Base-by-base conservation (phyloP, 2,888 invertebrate species). In the Globia sparganii region DNA sequence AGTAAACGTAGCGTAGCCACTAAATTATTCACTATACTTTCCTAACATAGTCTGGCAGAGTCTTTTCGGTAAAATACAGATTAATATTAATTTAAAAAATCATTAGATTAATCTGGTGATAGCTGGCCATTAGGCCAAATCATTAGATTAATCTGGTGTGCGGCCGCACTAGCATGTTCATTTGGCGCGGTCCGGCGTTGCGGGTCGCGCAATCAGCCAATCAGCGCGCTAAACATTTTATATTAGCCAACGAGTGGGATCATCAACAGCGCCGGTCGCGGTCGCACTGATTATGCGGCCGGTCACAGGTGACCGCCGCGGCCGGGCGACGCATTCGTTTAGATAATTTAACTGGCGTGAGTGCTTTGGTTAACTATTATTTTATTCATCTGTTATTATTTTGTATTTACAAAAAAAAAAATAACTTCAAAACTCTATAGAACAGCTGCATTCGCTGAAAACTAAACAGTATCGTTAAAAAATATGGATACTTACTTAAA, bases 221-320 rank as follows among this genome's bases (percentile, higher is more conserved):
- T 84, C 87, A 85, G 75, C 18, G 62, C 61, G 53, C 80, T 72
- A 78, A 85, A 83, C 69, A 83, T 82, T 87, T 86, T 56, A 78
- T 70, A 70, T 64, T 46, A 69, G 70, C 58, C 69, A 69, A 71
- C 56, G 66, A 46, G 49, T 40, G 66, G 77, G 58, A 72, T 80
- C 70, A 72, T 80, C 70, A 56, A 71, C 58, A 59, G 75, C 64
- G 68, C 37, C 46, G 59, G 53, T 3, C 25, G 86, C 56, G 86
- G 75, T 78, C 73, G 43, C 64, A 34, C 68, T 80, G 25, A 77
- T 78, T 72, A 80, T 67, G 53, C 64, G 34, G 62, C 43, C 46
- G 73, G 62, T 56, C 49, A 49, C 43, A 61, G 65, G 56, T 37
- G 43, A 59, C 58, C 56, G 25, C 25, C 11, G 56, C 58, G 28